Evolutionary conservation across 1,140 invertebrate species (phyloP), one percentile per base, ranked within the genome.

Genomic region (Tenebrio molitor): DNA sequence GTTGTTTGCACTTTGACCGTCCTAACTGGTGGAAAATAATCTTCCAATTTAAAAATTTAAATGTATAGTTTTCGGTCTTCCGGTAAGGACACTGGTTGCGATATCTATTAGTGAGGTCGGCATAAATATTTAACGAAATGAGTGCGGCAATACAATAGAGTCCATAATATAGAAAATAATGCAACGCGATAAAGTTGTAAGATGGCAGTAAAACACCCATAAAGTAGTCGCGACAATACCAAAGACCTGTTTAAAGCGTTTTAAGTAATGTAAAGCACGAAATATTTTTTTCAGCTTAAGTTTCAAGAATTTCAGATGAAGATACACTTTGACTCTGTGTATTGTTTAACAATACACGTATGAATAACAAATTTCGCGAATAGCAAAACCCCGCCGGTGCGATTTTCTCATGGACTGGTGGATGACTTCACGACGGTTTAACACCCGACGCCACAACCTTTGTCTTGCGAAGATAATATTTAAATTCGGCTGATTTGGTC

Each of bases 291-390:
- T 69, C 67, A 8, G 65, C 58, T 34, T 67, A 21, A 53, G 66
- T 74, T 73, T 72, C 74, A 71, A 70, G 76, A 77, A 79, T 79
- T 76, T 77, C 53, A 79, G 76, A 79, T 79, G 72, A 73, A 79
- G 76, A 79, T 79, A 76, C 76, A 78, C 76, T 78, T 75, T 79
- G 75, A 75, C 78, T 78, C 68, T 58, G 58, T 41, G 69, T 75
- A 78, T 78, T 78, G 76, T 78, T 76, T 72, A 77, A 76, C 76
- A 72, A 76, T 77, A 70, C 69, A 74, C 74, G 73, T 76, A 78
- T 77, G 77, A 77, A 78, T 78, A 78, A 75, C 71, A 78, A 78
- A 78, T 78, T 77, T 69, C 16, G 39, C 63, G 41, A 42, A 12
- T 58, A 29, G 23, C 58, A 21, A 41, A 53, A 53, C 21, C 17